Base-by-base conservation (phyloP, 2,888 invertebrate genomes). In the Lissonota sp. region DNA sequence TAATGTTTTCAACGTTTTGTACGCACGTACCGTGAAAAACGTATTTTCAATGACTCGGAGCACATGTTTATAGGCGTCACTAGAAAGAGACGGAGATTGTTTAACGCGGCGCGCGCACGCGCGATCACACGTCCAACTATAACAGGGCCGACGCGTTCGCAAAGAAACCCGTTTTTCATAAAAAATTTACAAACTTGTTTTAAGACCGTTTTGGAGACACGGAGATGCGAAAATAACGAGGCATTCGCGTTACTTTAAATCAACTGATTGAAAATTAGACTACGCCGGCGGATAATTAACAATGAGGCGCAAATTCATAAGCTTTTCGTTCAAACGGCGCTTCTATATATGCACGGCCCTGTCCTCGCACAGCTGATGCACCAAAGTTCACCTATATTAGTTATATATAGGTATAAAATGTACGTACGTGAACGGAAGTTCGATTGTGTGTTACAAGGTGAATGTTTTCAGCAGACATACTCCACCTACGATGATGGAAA, bases 61-160 rank as follows among this genome's bases (percentile, higher is more conserved):
- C 80, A 81, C 80, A 81, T 81, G 81, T 77, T 73, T 78, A 51
- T 40, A 67, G 67, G 80, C 80, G 76, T 80, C 72, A 77, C 72
- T 69, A 66, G 51, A 73, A 26, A 26, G 72, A 80, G 51, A 73
- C n/a, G n/a, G 72, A 80, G 55, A 44, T 73, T 55, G 44, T 44
- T 46, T 16, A 39, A 55, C 42, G 55, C 8, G 57, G 26, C 14
- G 53, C 53, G 26, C 53, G 49, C 53, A 10, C 70, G 26, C 26
- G 26, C 26, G n/a, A 53, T 58, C 51, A n/a, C n/a, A 44, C 64
- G 70, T 49, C 72, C 62, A 76, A 60, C 14, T 10, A 58, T 6
- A 14, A 6, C 75, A 71, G 79, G 57, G 51, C 12, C 75, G 79
- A 44, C 10, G 7, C 26, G 8, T 7, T 4, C 26, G 6, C 39